Conservation (phyloP, 2,797 vertebrate species). For the Eurystomus glaucurus region DNA sequence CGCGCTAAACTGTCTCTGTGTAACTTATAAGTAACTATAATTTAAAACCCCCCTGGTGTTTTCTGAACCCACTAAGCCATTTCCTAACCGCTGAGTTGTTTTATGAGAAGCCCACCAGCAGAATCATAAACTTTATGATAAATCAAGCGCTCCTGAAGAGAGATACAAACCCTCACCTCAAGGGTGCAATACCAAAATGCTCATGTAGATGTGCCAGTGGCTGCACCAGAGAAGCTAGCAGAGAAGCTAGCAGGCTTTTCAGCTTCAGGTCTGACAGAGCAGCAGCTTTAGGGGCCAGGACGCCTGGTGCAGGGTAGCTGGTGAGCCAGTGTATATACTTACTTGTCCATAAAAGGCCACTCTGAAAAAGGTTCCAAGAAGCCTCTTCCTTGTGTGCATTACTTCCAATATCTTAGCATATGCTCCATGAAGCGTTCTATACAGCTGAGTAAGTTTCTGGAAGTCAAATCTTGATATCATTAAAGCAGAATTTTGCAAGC, state of each 20-base stretch:
- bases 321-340: slow-evolving; percentile 13
- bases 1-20: neutral
- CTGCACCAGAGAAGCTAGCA: neutral
- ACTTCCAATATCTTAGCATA: slow-evolving; percentile 97
- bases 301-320: neutral
- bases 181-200: neutral
- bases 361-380: slow-evolving; percentile 96
- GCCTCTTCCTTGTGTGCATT: slow-evolving; percentile 91
- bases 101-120: neutral
- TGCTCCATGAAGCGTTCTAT: slow-evolving; percentile 93
- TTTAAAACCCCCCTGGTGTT: neutral
- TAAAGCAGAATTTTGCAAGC: neutral
- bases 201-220: accelerated
- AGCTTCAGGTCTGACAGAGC: neutral
- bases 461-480: slow-evolving; percentile 20
- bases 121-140: neutral
- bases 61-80: neutral
- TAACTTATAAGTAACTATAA: neutral
- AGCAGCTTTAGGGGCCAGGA: neutral
- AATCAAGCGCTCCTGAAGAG: neutral
- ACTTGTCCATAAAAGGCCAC: slow-evolving; percentile 98
- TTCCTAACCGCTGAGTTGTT: neutral
- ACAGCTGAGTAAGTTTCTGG: slow-evolving; percentile 95
- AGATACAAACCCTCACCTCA: neutral
- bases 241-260: neutral